Percentiles rank a stretch among this genome's conserved stretches.
phyloP scores from a whole-genome alignment of 1,140 invertebrate genomes.

The Halesus radiatus region DNA sequence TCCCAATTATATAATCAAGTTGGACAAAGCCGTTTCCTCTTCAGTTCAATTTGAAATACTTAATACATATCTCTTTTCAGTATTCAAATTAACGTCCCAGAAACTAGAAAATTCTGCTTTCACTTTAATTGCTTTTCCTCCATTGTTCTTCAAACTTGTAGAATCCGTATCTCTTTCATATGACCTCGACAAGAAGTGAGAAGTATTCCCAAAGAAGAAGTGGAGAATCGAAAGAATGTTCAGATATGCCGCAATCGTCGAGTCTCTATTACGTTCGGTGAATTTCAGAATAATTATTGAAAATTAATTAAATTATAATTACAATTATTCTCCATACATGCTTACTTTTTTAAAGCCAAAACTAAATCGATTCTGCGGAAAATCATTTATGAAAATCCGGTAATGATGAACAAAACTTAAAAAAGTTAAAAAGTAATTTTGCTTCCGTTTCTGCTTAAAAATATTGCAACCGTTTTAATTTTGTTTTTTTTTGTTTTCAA shows the following conservation, averaged over 20 bases:
- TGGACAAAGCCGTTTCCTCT: too few relatives aligned
- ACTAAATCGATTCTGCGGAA: too few relatives aligned
- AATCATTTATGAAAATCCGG: too few relatives aligned
- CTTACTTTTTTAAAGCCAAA: too few relatives aligned
- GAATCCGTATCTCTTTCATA: constrained; percentile 29
- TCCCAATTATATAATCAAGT: too few relatives aligned
- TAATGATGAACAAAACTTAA: too few relatives aligned
- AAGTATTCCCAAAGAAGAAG: neutral
- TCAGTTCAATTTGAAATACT: too few relatives aligned
- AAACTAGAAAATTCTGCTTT: constrained; percentile 6
- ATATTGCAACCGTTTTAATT: too few relatives aligned
- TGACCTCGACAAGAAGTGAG: neutral
- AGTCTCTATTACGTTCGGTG: neutral
- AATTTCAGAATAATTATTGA: neutral
- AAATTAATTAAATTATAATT: neutral
- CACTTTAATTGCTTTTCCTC: constrained; percentile 12
- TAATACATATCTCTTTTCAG: neutral
- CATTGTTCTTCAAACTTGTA: neutral
- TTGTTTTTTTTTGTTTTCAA: too few relatives aligned
- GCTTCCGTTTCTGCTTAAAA: too few relatives aligned
- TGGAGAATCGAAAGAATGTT: neutral
- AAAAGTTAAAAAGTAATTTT: too few relatives aligned
- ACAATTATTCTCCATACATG: too few relatives aligned
- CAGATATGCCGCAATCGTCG: neutral
- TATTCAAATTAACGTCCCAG: constrained; percentile 21